Conservation (phyloP, 2,113 vertebrate species). For the Marcusenius ussheri region DNA sequence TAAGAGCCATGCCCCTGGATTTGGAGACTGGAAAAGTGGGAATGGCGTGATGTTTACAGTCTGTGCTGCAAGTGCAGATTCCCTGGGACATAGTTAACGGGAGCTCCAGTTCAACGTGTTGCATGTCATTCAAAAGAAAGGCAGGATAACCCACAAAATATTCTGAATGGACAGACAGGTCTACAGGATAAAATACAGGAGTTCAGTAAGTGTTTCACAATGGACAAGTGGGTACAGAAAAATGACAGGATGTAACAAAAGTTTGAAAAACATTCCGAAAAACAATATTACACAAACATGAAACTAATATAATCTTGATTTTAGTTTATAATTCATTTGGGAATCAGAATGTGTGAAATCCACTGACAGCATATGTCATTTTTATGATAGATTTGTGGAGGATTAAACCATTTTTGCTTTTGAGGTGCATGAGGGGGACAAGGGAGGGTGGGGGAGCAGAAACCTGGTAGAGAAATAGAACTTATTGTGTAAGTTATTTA, state of each 20-base stretch:
- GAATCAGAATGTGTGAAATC: not conserved
- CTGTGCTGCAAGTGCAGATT: not conserved
- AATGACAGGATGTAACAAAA: not conserved
- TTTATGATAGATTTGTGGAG: not conserved
- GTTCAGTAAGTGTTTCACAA: not conserved
- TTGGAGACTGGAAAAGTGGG: not conserved
- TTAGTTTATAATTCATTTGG: not conserved
- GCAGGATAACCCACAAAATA: not conserved
- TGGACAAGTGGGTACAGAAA: not conserved
- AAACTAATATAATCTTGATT: not conserved
- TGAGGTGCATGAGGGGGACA: not conserved
- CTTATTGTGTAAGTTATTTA: not conserved
- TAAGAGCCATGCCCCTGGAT: conserved; percentile 46
- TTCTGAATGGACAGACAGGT: not conserved
- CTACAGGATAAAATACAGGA: not conserved
- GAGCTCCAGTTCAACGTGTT: not conserved
- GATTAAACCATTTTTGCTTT: not conserved
- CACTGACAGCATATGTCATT: not conserved
- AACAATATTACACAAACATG: not conserved
- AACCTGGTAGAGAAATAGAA: not conserved
- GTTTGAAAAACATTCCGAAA: not conserved
- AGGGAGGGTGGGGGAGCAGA: not conserved
- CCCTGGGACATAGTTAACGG: not conserved
- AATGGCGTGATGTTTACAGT: not conserved
- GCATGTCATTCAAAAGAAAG: not conserved